Conservation (phyloP, 2,888 invertebrate species). For the Chymomyza procnemis region DNA sequence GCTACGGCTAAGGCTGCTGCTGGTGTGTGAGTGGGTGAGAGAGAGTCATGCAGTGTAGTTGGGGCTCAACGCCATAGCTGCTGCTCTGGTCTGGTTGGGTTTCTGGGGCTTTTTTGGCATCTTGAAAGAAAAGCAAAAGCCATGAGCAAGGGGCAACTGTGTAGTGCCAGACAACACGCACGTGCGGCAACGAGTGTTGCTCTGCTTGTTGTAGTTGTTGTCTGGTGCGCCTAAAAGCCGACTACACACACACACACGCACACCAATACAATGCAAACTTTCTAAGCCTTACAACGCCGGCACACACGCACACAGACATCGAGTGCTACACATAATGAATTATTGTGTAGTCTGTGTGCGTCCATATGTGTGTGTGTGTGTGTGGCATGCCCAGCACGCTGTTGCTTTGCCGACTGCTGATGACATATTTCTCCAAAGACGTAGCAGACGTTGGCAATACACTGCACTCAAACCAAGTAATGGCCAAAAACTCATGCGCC, state of each 20-base stretch:
- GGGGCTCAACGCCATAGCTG: slow-evolving; percentile 44
- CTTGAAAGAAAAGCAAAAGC: slow-evolving; percentile 58
- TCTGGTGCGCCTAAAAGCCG: slow-evolving; percentile 67
- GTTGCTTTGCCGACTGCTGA: slow-evolving; percentile 54
- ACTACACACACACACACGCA: too few species aligned
- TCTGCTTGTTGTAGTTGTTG: slow-evolving; percentile 16
- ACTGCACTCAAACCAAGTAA: slow-evolving; percentile 5
- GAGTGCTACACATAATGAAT: slow-evolving; percentile 70
- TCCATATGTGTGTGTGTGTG: slow-evolving; percentile 22
- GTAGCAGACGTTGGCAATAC: neutral
- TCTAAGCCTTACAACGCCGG: slow-evolving; percentile 51
- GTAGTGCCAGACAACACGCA: slow-evolving; percentile 24
- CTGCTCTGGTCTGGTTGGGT: slow-evolving; percentile 33
- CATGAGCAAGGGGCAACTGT: slow-evolving; percentile 26
- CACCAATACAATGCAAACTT: slow-evolving; percentile 60
- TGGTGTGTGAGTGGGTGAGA: neutral
- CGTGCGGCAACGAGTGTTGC: neutral
- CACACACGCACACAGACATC: neutral
- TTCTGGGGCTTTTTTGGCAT: slow-evolving; percentile 40
- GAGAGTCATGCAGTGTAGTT: neutral
- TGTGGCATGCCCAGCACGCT: neutral
- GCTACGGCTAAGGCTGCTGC: neutral
- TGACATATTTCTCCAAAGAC: slow-evolving; percentile 76
- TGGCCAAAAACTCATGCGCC: slow-evolving; percentile 45
- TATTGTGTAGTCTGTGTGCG: slow-evolving; percentile 37